Conservation (phyloP, 2,888 invertebrate species). For the Polyploca ridens region DNA sequence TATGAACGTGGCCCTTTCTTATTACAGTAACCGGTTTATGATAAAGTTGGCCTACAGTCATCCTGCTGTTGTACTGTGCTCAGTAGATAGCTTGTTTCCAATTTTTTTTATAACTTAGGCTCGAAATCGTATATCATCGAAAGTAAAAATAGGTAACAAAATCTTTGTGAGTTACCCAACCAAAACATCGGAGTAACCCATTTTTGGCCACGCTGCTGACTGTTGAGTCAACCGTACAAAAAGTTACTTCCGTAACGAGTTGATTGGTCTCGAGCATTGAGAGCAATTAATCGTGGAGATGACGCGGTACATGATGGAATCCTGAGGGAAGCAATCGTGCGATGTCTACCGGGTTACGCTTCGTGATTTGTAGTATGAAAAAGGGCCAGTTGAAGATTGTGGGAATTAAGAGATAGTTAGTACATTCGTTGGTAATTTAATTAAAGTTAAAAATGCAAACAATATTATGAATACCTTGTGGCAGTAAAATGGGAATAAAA, state of each 20-base stretch:
- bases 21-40: background rate
- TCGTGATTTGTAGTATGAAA: slow-evolving; percentile 25
- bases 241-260: slow-evolving; percentile 74
- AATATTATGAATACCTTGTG: too few relatives aligned
- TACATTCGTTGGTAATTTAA: background rate
- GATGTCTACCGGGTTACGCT: slow-evolving; percentile 51
- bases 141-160: background rate
- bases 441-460: background rate
- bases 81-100: background rate
- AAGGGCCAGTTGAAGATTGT: slow-evolving; percentile 4
- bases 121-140: background rate
- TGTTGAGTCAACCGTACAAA: slow-evolving; percentile 64
- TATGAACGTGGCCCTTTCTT: background rate
- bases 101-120: background rate
- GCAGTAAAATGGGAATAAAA: too few relatives aligned
- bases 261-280: slow-evolving; percentile 79
- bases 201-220: slow-evolving; percentile 31
- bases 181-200: slow-evolving; percentile 37
- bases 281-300: slow-evolving; percentile 71
- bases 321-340: slow-evolving; percentile 69
- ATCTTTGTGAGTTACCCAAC: slow-evolving; percentile 14
- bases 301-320: slow-evolving; percentile 72
- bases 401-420: background rate
- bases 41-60: background rate
- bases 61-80: background rate